phyloP scores from a whole-genome alignment of 2,797 vertebrate genomes.

The Thripadectes ignobilis region DNA sequence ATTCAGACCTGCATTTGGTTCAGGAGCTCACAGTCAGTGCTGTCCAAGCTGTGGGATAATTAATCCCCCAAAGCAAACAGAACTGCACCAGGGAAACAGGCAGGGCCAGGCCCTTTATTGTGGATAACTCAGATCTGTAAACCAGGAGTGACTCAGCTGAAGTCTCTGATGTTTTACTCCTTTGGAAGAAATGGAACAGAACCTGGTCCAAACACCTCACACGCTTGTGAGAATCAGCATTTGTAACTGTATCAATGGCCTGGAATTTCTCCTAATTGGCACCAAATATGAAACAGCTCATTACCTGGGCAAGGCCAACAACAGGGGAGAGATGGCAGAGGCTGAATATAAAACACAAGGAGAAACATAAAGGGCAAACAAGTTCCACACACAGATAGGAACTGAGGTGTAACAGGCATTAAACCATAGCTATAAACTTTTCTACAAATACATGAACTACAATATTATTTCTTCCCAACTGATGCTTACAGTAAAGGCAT shows the following conservation, averaged over 20 bases:
- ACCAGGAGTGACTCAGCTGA: neutral
- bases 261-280: constrained; percentile 40
- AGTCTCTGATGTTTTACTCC: neutral
- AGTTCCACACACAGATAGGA: neutral
- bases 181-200: neutral
- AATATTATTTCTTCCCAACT: neutral
- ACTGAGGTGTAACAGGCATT: neutral
- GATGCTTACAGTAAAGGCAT: neutral
- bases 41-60: neutral
- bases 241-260: neutral
- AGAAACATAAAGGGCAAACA: neutral
- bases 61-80: neutral
- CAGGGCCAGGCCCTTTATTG: neutral
- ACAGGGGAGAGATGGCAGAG: neutral
- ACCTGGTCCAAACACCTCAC: neutral
- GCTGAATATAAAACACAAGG: neutral
- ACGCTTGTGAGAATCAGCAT: neutral
- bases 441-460: neutral
- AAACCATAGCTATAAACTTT: constrained; percentile 21
- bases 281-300: constrained; percentile 35
- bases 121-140: neutral
- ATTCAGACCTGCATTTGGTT: neutral
- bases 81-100: neutral
- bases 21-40: neutral
- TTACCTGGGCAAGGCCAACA: constrained; percentile 17